Evolutionary conservation across 2,888 invertebrate genomes (phyloP).

Genomic region (Melipona bicolor): DNA sequence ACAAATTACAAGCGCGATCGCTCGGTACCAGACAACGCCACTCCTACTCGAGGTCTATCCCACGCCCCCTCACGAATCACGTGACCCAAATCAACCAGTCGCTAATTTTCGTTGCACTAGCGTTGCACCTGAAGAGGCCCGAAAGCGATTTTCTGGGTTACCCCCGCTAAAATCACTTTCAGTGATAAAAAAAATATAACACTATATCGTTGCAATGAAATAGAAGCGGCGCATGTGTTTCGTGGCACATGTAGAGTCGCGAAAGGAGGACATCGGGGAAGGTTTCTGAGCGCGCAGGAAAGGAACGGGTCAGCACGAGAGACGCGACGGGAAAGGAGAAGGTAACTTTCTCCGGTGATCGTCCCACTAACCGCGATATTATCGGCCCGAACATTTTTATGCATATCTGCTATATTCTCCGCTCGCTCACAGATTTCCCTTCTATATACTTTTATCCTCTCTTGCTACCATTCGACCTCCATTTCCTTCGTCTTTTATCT

Average conservation of each 20-base stretch:
- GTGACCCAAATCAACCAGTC: no score
- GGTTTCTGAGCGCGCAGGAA: conserved; percentile 39
- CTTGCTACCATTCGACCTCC: conserved; percentile 59
- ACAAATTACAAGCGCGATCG: no score
- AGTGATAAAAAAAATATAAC: neutral
- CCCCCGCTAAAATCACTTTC: no score
- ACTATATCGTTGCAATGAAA: conserved; percentile 15
- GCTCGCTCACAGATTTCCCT: conserved; percentile 52
- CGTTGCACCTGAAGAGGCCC: no score
- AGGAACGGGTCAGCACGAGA: conserved; percentile 44
- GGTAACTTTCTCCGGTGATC: conserved; percentile 82
- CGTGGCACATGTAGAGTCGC: conserved; percentile 19
- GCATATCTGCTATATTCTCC: conserved; percentile 48
- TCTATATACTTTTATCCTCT: conserved; percentile 55
- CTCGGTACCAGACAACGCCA: no score
- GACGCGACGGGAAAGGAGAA: conserved; percentile 66
- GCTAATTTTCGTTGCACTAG: no score
- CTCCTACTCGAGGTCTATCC: no score
- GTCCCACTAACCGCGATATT: conserved; percentile 82
- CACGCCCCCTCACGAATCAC: no score
- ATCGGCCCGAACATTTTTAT: conserved; percentile 79
- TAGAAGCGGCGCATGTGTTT: conserved; percentile 41
- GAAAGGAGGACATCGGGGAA: conserved; percentile 65
- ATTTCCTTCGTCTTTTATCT: conserved; percentile 59
- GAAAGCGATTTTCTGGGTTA: no score